Evolutionary conservation across 2,797 vertebrate genomes (phyloP).

Genomic region (Xenops minutus): DNA sequence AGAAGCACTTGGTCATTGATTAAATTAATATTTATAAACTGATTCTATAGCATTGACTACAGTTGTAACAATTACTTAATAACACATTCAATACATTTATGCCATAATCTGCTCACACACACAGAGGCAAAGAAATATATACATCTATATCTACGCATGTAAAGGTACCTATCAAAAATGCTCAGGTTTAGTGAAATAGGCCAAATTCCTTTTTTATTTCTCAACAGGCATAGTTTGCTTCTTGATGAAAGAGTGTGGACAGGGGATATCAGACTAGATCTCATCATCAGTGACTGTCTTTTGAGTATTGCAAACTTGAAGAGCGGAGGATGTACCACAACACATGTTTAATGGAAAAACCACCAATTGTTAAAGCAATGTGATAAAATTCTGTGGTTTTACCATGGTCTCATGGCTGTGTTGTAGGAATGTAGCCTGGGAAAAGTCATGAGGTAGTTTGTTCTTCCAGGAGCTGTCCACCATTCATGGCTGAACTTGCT

Average conservation of each 20-base stretch:
- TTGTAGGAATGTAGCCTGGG: neutral
- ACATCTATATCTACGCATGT: neutral
- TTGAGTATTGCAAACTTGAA: neutral
- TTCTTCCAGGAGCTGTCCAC: constrained; percentile 30
- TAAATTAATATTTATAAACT: neutral
- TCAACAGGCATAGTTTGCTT: neutral
- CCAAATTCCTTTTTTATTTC: neutral
- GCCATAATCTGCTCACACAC: neutral
- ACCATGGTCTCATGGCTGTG: rapidly evolving
- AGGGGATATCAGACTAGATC: neutral
- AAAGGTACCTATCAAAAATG: neutral
- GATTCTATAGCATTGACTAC: neutral
- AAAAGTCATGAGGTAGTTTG: neutral
- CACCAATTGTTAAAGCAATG: neutral
- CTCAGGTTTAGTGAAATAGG: neutral
- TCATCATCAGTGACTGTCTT: neutral
- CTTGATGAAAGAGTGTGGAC: rapidly evolving
- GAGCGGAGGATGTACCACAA: too few species aligned
- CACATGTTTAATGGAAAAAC: neutral
- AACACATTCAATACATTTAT: neutral
- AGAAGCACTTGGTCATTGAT: neutral
- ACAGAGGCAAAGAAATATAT: neutral
- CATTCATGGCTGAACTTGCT: neutral
- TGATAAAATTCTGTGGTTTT: neutral
- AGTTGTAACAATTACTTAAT: neutral